These are phyloP conservation scores for Euwallacea fornicatus DNA, from an alignment of 1,140 invertebrate species.

Conservation along the genomic window DNA sequence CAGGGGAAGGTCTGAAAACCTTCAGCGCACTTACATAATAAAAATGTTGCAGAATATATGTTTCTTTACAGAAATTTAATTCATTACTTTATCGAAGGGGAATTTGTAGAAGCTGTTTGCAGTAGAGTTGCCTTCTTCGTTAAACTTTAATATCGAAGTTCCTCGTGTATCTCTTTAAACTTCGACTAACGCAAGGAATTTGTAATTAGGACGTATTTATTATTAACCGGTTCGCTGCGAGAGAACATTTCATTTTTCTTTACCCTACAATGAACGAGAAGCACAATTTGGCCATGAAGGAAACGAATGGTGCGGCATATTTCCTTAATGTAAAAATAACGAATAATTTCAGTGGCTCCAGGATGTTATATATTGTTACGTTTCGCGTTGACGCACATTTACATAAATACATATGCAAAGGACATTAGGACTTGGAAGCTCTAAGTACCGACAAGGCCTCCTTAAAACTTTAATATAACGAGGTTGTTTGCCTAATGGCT, in stretches of 20 bases:
- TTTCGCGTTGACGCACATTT: slow-evolving; percentile 9
- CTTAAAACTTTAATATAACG: slow-evolving; percentile 19
- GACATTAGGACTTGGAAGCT: background rate
- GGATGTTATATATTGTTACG: slow-evolving; percentile 4
- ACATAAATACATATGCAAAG: slow-evolving; percentile 15
- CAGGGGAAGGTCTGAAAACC: too few species aligned
- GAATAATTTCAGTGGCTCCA: background rate
- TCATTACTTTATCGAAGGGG: too few species aligned
- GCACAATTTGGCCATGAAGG: background rate
- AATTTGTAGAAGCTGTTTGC: too few species aligned
- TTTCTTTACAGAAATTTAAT: too few species aligned
- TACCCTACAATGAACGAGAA: background rate
- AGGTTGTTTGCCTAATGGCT: slow-evolving; percentile 3
- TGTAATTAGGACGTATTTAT: slow-evolving; percentile 1
- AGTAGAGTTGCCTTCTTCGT: too few species aligned
- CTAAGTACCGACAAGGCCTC: slow-evolving; percentile 8
- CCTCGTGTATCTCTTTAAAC: too few species aligned
- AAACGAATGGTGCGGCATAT: background rate
- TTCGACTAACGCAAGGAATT: background rate
- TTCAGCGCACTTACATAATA: too few species aligned
- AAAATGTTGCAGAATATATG: too few species aligned
- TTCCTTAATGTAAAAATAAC: slow-evolving; percentile 7
- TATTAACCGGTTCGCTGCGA: background rate
- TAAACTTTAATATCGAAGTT: too few species aligned
- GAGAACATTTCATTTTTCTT: background rate